Conservation (phyloP, 2,113 vertebrate genomes). For the Macaca mulatta region DNA sequence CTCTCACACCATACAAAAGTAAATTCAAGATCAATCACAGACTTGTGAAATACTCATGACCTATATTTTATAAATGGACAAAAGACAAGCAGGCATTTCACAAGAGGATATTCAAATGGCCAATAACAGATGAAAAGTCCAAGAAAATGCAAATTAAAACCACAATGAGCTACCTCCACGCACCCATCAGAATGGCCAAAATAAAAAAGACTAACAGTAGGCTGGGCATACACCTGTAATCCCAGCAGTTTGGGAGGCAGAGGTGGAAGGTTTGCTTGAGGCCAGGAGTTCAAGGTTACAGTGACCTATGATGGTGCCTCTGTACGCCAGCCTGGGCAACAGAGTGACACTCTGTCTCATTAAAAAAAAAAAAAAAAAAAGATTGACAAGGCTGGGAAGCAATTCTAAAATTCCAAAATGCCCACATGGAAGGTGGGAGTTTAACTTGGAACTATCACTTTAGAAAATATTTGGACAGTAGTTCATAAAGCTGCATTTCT, state of each 20-base stretch:
- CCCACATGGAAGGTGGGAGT: background rate
- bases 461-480: background rate
- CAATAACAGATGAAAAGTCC: background rate
- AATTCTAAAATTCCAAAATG: background rate
- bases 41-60: background rate
- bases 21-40: background rate
- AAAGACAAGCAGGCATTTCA: background rate
- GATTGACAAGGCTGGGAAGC: background rate
- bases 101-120: background rate
- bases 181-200: background rate
- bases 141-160: background rate
- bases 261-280: too few species aligned
- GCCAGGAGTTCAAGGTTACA: too few species aligned
- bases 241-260: too few species aligned
- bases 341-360: too few species aligned
- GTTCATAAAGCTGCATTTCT: background rate
- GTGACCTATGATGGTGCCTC: too few species aligned
- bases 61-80: background rate
- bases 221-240: too few species aligned
- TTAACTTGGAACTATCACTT: background rate
- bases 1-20: background rate
- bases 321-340: too few species aligned
- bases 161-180: background rate
- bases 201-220: background rate
- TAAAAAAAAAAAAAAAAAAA: background rate